Percentiles rank a stretch among this genome's conserved stretches.
phyloP scores from a whole-genome alignment of 1,140 invertebrate species.

The Eurytemora carolleeae region DNA sequence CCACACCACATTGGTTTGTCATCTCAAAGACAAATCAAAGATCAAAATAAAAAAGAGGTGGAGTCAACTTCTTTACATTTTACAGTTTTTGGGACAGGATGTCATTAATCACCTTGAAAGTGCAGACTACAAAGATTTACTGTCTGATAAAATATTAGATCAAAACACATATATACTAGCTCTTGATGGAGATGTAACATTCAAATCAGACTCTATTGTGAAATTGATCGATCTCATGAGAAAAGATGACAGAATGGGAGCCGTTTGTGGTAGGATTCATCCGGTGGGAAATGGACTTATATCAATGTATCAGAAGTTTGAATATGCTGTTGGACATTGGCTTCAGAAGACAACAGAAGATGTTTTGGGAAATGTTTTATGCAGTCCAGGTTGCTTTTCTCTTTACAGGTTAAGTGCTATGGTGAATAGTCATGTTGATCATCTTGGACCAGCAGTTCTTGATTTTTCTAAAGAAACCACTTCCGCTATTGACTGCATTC shows the following conservation, averaged over 20 bases:
- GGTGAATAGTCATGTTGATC: constrained; percentile 27
- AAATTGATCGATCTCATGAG: constrained; percentile 34
- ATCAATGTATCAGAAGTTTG: constrained; percentile 44
- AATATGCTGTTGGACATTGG: constrained; percentile 26
- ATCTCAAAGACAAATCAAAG: constrained; percentile 27
- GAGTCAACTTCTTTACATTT: constrained; percentile 37
- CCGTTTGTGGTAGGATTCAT: constrained; percentile 35
- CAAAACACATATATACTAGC: constrained; percentile 35
- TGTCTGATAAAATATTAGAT: constrained; percentile 24
- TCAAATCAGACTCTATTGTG: constrained; percentile 31
- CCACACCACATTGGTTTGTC: constrained; percentile 21
- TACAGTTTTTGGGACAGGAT: constrained; percentile 32
- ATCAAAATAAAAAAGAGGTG: constrained; percentile 29
- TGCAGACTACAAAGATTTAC: constrained; percentile 25
- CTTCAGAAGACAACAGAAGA: constrained; percentile 43
- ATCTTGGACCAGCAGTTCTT: constrained; percentile 33
- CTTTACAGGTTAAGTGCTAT: constrained; percentile 35
- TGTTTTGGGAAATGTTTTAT: constrained; percentile 42
- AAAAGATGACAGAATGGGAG: constrained; percentile 31
- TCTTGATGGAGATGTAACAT: constrained; percentile 35
- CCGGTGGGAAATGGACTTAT: constrained; percentile 33
- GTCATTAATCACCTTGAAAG: constrained; percentile 21
- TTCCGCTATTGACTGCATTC: constrained; percentile 35
- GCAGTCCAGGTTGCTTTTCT: constrained; percentile 40
- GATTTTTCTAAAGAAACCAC: constrained; percentile 34